Conservation (phyloP, 2,113 vertebrate genomes). For the Gopherus evgoodei region DNA sequence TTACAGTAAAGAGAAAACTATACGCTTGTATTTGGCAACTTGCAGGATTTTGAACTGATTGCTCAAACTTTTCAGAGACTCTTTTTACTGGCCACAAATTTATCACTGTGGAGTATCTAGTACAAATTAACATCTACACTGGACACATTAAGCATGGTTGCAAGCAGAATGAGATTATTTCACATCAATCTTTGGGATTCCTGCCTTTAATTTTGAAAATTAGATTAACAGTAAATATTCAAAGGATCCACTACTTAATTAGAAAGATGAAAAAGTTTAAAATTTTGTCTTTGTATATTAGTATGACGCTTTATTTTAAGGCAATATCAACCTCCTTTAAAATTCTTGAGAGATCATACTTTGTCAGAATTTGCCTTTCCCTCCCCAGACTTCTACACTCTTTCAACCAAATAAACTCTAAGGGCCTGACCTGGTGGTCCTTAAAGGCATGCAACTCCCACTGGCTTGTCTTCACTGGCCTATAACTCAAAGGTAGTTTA, state of each 20-base stretch:
- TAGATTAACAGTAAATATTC: conserved; percentile 53
- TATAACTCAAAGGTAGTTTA: not conserved
- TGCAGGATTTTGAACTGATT: conserved; percentile 46
- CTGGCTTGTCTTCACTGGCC: rapidly evolving
- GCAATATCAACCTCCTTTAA: not conserved
- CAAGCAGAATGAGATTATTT: conserved; percentile 68
- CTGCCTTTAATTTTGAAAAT: conserved; percentile 70
- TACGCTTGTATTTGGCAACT: not conserved
- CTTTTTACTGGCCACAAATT: conserved; percentile 56
- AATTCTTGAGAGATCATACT: conserved; percentile 14
- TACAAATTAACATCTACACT: conserved; percentile 45
- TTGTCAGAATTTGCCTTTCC: conserved; percentile 41
- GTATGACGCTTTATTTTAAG: conserved; percentile 41
- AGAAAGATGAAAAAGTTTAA: conserved; percentile 13
- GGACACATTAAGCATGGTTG: not conserved
- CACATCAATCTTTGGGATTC: conserved; percentile 39
- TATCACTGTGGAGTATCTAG: conserved; percentile 58
- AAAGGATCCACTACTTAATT: not conserved
- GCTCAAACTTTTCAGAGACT: conserved; percentile 51
- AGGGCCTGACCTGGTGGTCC: not conserved
- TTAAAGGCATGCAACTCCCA: not conserved
- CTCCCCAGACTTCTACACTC: conserved; percentile 28
- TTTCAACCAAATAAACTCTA: conserved; percentile 28
- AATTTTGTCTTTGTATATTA: conserved; percentile 35
- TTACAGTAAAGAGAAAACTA: conserved; percentile 11